These are phyloP conservation scores for Xyliphius kryptos DNA, from an alignment of 2,113 vertebrate species.

Conservation along the genomic window DNA sequence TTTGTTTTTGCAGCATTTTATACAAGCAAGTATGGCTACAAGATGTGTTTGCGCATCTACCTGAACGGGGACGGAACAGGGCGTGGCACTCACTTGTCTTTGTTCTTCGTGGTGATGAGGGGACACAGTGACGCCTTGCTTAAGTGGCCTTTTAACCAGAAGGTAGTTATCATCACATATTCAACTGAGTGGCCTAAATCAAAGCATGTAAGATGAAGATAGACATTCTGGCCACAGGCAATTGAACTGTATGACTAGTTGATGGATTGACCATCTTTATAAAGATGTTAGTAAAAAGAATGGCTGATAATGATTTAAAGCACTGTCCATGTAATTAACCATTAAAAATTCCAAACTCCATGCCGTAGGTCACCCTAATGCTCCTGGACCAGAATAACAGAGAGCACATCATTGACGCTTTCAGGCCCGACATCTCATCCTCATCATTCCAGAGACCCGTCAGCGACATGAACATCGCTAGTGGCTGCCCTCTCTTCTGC, in stretches of 20 bases:
- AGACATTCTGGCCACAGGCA: no score
- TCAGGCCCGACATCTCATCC: constrained; percentile 85
- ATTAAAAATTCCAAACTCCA: no score
- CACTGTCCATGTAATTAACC: no score
- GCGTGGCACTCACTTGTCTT: constrained; percentile 84
- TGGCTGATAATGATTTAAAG: no score
- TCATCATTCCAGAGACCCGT: constrained; percentile 92
- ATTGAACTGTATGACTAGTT: no score
- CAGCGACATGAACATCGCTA: constrained; percentile 96
- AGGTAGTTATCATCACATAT: constrained; percentile 62
- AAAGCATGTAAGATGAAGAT: no score
- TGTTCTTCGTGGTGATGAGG: constrained; percentile 97
- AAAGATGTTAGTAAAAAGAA: no score
- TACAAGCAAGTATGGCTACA: constrained; percentile 95
- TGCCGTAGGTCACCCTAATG: constrained; percentile 89
- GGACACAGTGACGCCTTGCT: constrained; percentile 87
- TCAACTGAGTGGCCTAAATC: no score
- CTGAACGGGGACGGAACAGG: constrained; percentile 92
- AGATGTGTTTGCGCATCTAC: constrained; percentile 94
- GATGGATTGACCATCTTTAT: no score
- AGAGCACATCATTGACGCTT: constrained; percentile 94
- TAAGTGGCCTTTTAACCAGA: constrained; percentile 97
- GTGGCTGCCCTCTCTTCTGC: constrained; percentile 95
- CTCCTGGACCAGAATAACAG: constrained; percentile 93
- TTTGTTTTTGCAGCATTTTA: constrained; percentile 76